These are phyloP conservation scores for Hippopotamyrus pictus DNA, from an alignment of 2,797 vertebrate species.

Conservation along the genomic window DNA sequence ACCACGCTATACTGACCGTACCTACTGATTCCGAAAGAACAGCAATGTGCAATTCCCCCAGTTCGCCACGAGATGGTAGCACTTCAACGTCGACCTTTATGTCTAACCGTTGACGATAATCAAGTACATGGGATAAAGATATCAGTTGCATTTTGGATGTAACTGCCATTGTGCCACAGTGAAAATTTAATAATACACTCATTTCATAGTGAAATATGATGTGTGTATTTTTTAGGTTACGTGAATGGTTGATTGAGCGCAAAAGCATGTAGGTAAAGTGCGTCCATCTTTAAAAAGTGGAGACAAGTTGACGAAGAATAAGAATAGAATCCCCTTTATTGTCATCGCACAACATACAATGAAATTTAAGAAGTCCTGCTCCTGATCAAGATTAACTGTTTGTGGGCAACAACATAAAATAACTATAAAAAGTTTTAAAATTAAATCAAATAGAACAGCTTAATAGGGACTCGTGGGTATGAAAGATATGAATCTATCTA, in stretches of 20 bases:
- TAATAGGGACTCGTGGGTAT: not conserved
- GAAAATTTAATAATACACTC: not conserved
- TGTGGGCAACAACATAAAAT: not conserved
- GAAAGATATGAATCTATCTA: not conserved
- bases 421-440: not conserved
- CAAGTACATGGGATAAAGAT: not conserved
- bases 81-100: not conserved
- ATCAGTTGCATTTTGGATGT: not conserved
- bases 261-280: not conserved
- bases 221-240: not conserved
- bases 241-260: not conserved
- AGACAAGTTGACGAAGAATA: not conserved
- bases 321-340: not conserved
- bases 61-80: not conserved
- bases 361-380: not conserved
- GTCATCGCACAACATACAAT: not conserved
- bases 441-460: not conserved
- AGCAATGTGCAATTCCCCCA: not conserved
- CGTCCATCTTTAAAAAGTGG: not conserved
- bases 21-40: not conserved
- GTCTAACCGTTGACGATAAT: not conserved
- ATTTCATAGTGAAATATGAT: not conserved
- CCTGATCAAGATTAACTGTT: not conserved
- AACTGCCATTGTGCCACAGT: not conserved
- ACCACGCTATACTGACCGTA: not conserved